These are phyloP conservation scores for Chesias legatella DNA, from an alignment of 2,888 invertebrate species.

Conservation along the genomic window DNA sequence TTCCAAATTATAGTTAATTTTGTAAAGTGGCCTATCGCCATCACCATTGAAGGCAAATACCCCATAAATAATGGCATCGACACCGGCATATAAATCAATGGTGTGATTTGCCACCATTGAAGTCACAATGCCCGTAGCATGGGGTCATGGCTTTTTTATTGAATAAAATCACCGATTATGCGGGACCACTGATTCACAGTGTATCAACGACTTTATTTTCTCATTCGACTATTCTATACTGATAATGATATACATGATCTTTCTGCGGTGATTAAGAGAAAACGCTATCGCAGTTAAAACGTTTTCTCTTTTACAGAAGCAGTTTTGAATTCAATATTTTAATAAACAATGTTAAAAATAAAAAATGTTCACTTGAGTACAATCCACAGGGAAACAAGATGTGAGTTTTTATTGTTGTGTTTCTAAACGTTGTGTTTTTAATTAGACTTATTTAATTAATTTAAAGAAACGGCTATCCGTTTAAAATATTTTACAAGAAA, in stretches of 20 bases:
- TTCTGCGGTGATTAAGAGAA: too few relatives aligned
- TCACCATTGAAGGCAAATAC: constrained; percentile 19
- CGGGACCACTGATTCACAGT: constrained; percentile 42
- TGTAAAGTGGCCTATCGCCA: constrained; percentile 16
- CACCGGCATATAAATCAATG: constrained; percentile 30
- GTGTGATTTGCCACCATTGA: constrained; percentile 56
- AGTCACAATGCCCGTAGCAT: constrained; percentile 49
- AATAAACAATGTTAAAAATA: too few relatives aligned
- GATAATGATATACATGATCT: neutral
- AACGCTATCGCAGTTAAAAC: too few relatives aligned
- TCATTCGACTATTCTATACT: constrained; percentile 10
- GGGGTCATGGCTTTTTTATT: constrained; percentile 69
- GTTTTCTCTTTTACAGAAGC: too few relatives aligned
- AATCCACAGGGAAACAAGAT: too few relatives aligned
- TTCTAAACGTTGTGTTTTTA: too few relatives aligned
- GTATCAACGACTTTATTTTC: constrained; percentile 22
- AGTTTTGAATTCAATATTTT: too few relatives aligned
- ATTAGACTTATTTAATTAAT: too few relatives aligned
- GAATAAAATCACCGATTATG: constrained; percentile 57
- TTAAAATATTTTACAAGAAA: too few relatives aligned
- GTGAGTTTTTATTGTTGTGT: too few relatives aligned
- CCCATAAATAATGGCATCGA: constrained; percentile 19
- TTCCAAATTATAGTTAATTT: constrained; percentile 17
- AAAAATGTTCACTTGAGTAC: too few relatives aligned
- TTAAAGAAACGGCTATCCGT: too few relatives aligned